phyloP scores from a whole-genome alignment of 2,113 vertebrate genomes.

The Myotis brandtii region DNA sequence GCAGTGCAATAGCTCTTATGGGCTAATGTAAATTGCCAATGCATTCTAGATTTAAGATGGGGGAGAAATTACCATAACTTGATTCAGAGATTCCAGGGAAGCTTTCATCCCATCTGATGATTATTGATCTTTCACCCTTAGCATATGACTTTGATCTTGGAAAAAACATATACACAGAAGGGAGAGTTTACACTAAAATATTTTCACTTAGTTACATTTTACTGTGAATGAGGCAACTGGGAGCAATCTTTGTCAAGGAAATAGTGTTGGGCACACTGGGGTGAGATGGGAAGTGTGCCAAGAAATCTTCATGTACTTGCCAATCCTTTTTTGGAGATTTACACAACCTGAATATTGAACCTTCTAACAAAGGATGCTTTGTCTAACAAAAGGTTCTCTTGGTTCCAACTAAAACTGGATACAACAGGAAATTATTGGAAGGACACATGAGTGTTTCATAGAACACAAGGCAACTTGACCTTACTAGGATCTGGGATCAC shows the following conservation, averaged over 20 bases:
- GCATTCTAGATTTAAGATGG: background rate
- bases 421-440: slow-evolving; percentile 48
- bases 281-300: slow-evolving; percentile 5
- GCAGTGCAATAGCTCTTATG: background rate
- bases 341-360: slow-evolving; percentile 14
- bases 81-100: background rate
- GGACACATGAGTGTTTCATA: background rate
- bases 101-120: background rate
- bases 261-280: background rate
- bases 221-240: background rate
- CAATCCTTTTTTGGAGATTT: slow-evolving; percentile 26
- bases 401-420: background rate
- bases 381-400: slow-evolving; percentile 5
- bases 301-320: slow-evolving; percentile 29
- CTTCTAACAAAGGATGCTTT: slow-evolving; percentile 21
- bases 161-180: slow-evolving; percentile 11
- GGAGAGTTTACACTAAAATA: slow-evolving; percentile 22
- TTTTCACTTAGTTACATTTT: slow-evolving; percentile 16
- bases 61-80: background rate
- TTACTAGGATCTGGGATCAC: background rate
- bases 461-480: slow-evolving; percentile 11
- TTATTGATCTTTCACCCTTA: background rate
- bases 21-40: background rate
- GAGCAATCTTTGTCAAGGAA: background rate
- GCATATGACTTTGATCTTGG: background rate